phyloP scores from a whole-genome alignment of 2,113 vertebrate species.

The Macquaria ambigua region DNA sequence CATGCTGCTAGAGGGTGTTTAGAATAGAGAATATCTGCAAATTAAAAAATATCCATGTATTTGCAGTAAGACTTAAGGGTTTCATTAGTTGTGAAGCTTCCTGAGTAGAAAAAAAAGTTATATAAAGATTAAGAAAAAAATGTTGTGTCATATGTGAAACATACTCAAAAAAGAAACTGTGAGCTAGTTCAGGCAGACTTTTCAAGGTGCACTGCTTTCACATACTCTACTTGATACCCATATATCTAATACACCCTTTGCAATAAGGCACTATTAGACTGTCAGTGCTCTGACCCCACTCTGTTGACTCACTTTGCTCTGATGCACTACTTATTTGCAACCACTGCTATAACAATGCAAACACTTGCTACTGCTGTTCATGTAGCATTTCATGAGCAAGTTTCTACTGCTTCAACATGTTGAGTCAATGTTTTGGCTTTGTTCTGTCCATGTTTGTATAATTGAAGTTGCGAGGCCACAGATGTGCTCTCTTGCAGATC shows the following conservation, averaged over 20 bases:
- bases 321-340: background rate
- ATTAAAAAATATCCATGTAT: constrained; percentile 6
- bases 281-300: background rate
- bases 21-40: background rate
- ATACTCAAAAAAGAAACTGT: background rate
- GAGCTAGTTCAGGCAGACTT: constrained; percentile 1
- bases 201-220: background rate
- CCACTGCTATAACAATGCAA: background rate
- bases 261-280: background rate
- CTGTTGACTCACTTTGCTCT: background rate
- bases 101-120: background rate
- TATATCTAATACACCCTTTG: background rate
- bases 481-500: background rate
- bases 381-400: background rate
- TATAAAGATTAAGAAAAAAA: background rate
- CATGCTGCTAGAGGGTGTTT: constrained; percentile 1
- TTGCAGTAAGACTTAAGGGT: background rate
- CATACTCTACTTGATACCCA: background rate
- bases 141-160: background rate
- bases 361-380: background rate
- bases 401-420: background rate
- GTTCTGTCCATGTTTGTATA: no score
- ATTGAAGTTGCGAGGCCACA: background rate
- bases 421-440: background rate
- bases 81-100: no score